A percentile compares a stretch with the other conserved stretches of the same genome.
Conservation (phyloP, 2,113 vertebrate species). For the Amphiprion percula region DNA sequence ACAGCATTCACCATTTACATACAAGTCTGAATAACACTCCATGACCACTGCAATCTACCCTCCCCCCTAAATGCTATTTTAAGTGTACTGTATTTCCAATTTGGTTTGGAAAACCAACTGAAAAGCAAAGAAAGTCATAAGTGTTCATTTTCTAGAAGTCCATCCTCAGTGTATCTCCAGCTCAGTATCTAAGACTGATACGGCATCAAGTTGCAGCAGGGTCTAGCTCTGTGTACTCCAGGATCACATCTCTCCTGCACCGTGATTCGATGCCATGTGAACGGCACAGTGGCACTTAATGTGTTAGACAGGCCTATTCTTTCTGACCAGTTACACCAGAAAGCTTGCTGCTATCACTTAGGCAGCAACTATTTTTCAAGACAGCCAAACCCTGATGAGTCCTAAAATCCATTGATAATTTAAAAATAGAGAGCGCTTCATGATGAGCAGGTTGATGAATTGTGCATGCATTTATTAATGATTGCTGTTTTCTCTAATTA, state of each 20-base stretch:
- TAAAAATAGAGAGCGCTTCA: too few relatives aligned
- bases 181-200: background rate
- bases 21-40: constrained; percentile 32
- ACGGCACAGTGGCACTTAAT: constrained; percentile 46
- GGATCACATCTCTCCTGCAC: constrained; percentile 28
- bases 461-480: background rate
- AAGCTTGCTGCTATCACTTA: constrained; percentile 41
- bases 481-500: background rate
- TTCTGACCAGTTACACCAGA: constrained; percentile 59
- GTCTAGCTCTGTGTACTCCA: constrained; percentile 1
- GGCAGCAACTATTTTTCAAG: constrained; percentile 1
- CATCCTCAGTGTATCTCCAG: background rate
- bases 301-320: constrained; percentile 47
- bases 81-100: constrained; percentile 16
- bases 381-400: too few relatives aligned
- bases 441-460: background rate
- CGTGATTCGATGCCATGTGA: constrained; percentile 40
- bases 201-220: constrained; percentile 5
- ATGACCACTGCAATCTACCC: constrained; percentile 31
- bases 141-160: background rate
- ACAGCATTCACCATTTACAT: constrained; percentile 49
- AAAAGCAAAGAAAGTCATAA: constrained; percentile 18
- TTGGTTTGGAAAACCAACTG: background rate
- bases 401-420: too few relatives aligned
- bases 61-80: constrained; percentile 41